Base-by-base conservation (phyloP, 2,888 invertebrate species). In the Hirtodrosophila alboralis region DNA sequence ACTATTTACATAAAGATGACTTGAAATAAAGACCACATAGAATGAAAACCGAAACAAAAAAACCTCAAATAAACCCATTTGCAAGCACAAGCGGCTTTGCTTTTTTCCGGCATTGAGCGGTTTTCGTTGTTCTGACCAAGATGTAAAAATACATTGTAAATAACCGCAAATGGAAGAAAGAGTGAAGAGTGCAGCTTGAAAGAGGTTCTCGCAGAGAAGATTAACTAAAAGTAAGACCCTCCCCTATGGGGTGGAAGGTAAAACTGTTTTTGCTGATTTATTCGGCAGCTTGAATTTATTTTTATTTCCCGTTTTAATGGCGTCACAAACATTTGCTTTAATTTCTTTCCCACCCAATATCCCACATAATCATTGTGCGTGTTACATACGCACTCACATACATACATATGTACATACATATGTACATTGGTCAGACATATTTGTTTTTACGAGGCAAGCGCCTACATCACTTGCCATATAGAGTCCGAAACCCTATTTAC, bases 221-320 rank as follows among this genome's bases (percentile, higher is more conserved):
- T 57, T 64, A 38, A 70, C 64, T 57, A 58, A 40, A 31, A n/a
- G 10, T 12, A 10, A 21, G 8, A 27, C 9, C 26, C n/a, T 9
- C 12, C 14, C 44, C 37, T 16, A 18, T 36, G 56, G 34, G 47
- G 33, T 56, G 13, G 53, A 28, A 57, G 54, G 49, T 45, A 51
- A 67, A 51, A 43, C 31, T 38, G 14, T 52, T 54, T 26, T 26
- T 26, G 44, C 56, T 62, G 54, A 61, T 51, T 63, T 43, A 60
- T 73, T 67, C 47, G 59, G 65, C 36, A 51, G 75, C 63, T 58
- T 58, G 61, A 78, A 83, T 79, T 78, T 78, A 67, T 57, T 79
- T 68, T 62, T 64, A 64, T 56, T 79, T 72, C 16, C 56, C 16
- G 40, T 61, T 64, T 75, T 72, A 79, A 83, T 71, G 68, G 58